A percentile compares a stretch with the other conserved stretches of the same genome.
These are phyloP conservation scores for Tricholaema leucomelas DNA, from an alignment of 2,113 vertebrate species.

Conservation along the genomic window DNA sequence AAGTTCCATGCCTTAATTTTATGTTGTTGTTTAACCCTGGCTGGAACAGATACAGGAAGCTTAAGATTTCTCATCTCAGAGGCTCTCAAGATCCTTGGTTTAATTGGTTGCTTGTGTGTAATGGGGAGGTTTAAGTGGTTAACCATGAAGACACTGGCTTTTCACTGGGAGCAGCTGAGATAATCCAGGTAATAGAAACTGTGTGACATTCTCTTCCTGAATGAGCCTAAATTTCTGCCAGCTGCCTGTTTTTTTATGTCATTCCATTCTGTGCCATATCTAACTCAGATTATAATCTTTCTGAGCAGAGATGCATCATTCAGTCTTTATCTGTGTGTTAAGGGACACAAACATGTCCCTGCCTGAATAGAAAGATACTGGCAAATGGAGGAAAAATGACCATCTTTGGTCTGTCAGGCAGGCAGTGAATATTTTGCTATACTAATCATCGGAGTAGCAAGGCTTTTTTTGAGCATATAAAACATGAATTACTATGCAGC, in stretches of 20 bases:
- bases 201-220: background rate
- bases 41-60: background rate
- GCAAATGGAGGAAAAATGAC: background rate
- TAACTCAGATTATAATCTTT: background rate
- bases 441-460: constrained; percentile 7
- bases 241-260: background rate
- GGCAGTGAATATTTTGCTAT: constrained; percentile 31
- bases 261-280: background rate
- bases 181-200: background rate
- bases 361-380: background rate
- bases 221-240: background rate
- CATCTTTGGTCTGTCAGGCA: constrained; percentile 51
- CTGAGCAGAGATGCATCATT: background rate
- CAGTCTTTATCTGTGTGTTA: background rate
- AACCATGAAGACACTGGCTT: background rate
- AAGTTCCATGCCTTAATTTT: background rate
- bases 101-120: background rate
- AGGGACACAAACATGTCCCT: background rate
- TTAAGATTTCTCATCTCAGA: background rate
- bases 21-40: background rate
- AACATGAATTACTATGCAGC: constrained; percentile 29
- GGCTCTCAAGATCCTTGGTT: background rate
- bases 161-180: background rate
- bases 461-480: constrained; percentile 31
- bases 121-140: background rate